A percentile compares a stretch with the other conserved stretches of the same genome.
Conservation (phyloP, 2,113 vertebrate genomes). For the Ailuropoda melanoleuca region DNA sequence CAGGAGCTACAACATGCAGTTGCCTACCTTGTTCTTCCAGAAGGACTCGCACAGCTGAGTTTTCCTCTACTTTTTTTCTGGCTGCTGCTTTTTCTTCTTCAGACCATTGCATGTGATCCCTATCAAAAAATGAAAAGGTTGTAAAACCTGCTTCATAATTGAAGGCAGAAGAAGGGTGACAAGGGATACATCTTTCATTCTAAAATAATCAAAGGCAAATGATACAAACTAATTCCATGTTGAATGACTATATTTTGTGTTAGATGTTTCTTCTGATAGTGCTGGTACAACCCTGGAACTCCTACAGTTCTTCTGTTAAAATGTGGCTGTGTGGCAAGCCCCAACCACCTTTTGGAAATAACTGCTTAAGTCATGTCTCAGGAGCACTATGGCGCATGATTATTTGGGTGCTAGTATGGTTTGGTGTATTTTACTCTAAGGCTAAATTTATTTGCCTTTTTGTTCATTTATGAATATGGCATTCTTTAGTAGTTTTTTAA, state of each 20-base stretch:
- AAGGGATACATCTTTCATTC: conserved; percentile 1
- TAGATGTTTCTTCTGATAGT: conserved; percentile 14
- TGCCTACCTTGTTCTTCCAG: conserved; percentile 88
- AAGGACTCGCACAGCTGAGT: conserved; percentile 86
- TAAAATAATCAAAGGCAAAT: conserved; percentile 36
- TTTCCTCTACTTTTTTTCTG: conserved; percentile 86
- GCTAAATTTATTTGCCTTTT: conserved; percentile 39
- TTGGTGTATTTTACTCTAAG: conserved; percentile 28
- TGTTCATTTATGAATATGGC: conserved; percentile 42
- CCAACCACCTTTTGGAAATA: conserved; percentile 22
- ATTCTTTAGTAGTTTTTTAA: conserved; percentile 22
- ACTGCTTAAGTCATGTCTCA: background rate
- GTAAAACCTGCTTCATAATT: background rate
- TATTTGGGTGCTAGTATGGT: conserved; percentile 32
- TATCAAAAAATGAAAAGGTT: conserved; percentile 75
- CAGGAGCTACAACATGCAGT: background rate
- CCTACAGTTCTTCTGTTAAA: conserved; percentile 43
- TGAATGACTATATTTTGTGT: conserved; percentile 7
- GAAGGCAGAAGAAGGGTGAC: background rate
- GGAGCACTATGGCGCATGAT: background rate
- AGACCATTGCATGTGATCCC: conserved; percentile 96
- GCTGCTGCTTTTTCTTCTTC: conserved; percentile 89
- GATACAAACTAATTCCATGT: background rate
- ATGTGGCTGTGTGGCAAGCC: background rate
- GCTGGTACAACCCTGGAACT: conserved; percentile 20